A percentile compares a stretch with the other conserved stretches of the same genome.
These are phyloP conservation scores for Capreolus pygargus DNA, from an alignment of 2,113 vertebrate species.

Conservation along the genomic window DNA sequence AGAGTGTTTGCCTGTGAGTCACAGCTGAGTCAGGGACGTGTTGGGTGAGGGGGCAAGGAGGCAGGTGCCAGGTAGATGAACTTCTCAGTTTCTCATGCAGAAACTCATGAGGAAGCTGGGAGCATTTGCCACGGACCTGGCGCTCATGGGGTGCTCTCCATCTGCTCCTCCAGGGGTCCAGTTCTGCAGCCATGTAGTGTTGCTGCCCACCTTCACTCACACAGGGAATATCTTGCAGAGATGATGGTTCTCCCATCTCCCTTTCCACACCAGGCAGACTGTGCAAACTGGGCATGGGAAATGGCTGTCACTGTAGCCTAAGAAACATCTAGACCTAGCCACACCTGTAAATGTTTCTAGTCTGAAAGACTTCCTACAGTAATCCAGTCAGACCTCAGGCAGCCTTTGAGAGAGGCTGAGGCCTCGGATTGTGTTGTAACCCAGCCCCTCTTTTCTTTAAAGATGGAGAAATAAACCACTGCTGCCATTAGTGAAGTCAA, in stretches of 20 bases:
- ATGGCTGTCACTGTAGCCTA: background rate
- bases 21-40: slow-evolving; percentile 24
- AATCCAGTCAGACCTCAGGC: background rate
- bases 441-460: background rate
- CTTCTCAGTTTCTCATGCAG: background rate
- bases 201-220: background rate
- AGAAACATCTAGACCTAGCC: background rate
- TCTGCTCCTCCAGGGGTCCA: background rate
- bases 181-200: background rate
- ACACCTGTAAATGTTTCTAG: background rate
- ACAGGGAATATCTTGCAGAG: background rate
- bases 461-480: background rate
- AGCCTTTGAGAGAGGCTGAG: background rate
- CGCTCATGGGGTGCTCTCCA: background rate
- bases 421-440: background rate
- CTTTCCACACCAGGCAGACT: background rate
- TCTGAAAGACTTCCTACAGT: background rate
- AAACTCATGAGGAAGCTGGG: background rate
- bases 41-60: background rate
- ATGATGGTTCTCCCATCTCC: accelerated
- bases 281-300: background rate
- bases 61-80: background rate
- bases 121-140: background rate
- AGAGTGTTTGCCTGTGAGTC: slow-evolving; percentile 24
- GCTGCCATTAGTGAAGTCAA: background rate